Evolutionary conservation across 2,888 invertebrate genomes (phyloP).

Genomic region (Danaus chrysippus): DNA sequence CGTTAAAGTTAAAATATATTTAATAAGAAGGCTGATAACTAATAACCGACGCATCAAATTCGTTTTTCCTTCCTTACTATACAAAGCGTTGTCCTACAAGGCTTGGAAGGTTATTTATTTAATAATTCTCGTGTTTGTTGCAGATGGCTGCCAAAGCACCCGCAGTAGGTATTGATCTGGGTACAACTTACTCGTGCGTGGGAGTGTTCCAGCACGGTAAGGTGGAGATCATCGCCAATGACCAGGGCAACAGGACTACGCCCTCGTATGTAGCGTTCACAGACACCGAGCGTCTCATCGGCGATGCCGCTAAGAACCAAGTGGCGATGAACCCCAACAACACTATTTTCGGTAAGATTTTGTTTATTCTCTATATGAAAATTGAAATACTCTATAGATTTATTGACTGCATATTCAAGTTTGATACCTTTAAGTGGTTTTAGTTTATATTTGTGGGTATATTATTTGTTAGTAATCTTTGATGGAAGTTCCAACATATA

Average conservation of each 20-base stretch:
- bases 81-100: too few species aligned
- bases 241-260: constrained; percentile 93
- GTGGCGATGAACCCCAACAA: constrained; percentile 93
- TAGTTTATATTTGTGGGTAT: too few species aligned
- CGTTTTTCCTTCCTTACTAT: too few species aligned
- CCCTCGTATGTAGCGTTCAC: constrained; percentile 92
- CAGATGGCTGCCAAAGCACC: constrained; percentile 86
- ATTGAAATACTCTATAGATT: too few species aligned
- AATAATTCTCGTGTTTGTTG: constrained; percentile 35
- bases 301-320: constrained; percentile 91
- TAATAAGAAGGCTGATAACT: background rate
- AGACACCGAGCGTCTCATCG: constrained; percentile 89
- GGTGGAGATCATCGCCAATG: constrained; percentile 94
- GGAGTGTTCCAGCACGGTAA: constrained; percentile 96
- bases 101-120: too few species aligned
- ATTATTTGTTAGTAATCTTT: too few species aligned
- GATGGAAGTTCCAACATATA: too few species aligned
- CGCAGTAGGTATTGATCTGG: constrained; percentile 97
- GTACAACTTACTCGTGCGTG: constrained; percentile 96
- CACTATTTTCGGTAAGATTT: constrained; percentile 87
- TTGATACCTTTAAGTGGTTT: too few species aligned
- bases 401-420: too few species aligned
- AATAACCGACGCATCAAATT: too few species aligned
- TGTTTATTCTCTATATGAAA: background rate
- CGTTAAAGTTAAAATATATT: constrained; percentile 2